These are phyloP conservation scores for Muscicapa striata DNA, from an alignment of 2,797 vertebrate genomes.

Conservation along the genomic window DNA sequence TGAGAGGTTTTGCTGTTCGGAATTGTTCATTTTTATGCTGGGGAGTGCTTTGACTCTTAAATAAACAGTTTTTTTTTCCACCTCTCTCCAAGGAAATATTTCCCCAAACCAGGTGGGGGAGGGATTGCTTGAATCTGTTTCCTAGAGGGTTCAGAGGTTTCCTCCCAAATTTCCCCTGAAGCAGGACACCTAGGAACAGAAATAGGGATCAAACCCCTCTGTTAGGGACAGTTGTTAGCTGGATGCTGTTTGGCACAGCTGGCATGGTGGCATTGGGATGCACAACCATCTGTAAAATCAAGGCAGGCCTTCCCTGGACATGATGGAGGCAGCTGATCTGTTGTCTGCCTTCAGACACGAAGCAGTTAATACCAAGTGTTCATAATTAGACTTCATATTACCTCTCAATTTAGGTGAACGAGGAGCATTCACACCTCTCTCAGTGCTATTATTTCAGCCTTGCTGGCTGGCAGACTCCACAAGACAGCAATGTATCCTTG, in stretches of 20 bases:
- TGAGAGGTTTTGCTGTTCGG: too few species aligned
- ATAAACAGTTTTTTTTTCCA: too few species aligned
- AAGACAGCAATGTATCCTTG: constrained; percentile 70
- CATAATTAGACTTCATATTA: constrained; percentile 64
- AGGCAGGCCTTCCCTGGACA: not conserved
- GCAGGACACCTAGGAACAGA: not conserved
- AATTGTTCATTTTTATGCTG: too few species aligned
- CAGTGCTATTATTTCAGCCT: constrained; percentile 56
- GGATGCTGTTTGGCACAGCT: not conserved
- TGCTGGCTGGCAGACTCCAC: constrained; percentile 64
- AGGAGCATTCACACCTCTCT: constrained; percentile 55
- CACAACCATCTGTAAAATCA: not conserved
- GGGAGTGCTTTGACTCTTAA: too few species aligned
- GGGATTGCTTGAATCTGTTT: too few species aligned
- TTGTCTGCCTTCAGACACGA: not conserved
- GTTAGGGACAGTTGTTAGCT: not conserved
- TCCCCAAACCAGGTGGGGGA: too few species aligned
- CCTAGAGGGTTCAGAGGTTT: too few species aligned
- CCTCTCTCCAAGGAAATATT: too few species aligned
- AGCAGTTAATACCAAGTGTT: constrained; percentile 62
- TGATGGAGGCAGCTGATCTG: not conserved
- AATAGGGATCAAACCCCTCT: not conserved
- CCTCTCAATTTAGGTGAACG: constrained; percentile 65
- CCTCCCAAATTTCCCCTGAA: too few species aligned
- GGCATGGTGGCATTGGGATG: accelerated